Evolutionary conservation across 2,888 invertebrate species (phyloP), one percentile per base, ranked within the genome.

Genomic region (Sarcophaga subvicina): DNA sequence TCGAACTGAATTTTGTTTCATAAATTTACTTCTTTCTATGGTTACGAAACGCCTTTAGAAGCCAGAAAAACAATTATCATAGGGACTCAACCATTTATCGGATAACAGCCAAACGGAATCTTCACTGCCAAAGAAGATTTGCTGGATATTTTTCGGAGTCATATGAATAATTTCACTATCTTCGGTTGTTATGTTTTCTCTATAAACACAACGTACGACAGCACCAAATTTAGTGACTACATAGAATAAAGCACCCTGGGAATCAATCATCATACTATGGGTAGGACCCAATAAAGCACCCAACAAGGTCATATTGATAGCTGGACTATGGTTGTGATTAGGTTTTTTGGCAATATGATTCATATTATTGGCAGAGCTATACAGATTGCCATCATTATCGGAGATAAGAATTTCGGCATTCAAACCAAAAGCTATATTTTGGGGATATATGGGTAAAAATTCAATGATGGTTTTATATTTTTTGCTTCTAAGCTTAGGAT

Each of bases 161-260:
- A 93, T 79, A 60, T 92, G 92, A 22, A 93, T 91, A 72, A 93
- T 92, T 88, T 92, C 92, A 79, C 92, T 92, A 67, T 91, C 91
- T 78, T 92, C 92, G 1, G 92, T 89, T 0, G 92, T 91, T 6
- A 93, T 85, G 71, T 92, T 91, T 3, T 81, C 66, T 17, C 90
- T 89, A 6, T 90, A 89, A 4, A 89, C 81, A 20, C 91, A 91
- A 17, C 92, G 91, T 67, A 93, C 91, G 1, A 93, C 91, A 8
- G 92, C 91, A 6, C 92, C 93, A 84, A 90, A 93, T 76, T 92
- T 93, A 3, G 91, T 89, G 17, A 93, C 90, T n/a, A 91, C 90
- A 88, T 93, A 93, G 79, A 90, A 93, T 20, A 93, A 86, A 4
- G 90, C 90, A 4, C 91, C 92, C 14, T 89, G 83, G n/a, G 87